phyloP scores from a whole-genome alignment of 2,797 vertebrate genomes.

The Anisognathus igniventris region DNA sequence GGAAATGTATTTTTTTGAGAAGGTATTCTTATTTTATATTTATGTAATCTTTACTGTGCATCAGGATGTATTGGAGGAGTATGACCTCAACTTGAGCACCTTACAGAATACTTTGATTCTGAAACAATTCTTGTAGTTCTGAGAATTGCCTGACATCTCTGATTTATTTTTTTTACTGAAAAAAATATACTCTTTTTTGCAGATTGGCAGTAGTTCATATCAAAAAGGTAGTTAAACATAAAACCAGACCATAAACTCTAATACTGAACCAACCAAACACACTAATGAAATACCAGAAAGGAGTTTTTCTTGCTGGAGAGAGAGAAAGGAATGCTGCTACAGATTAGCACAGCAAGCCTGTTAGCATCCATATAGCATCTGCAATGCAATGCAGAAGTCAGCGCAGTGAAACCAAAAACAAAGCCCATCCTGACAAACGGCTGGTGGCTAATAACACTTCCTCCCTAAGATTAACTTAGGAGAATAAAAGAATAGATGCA shows the following conservation, averaged over 20 bases:
- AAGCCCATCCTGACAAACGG: neutral
- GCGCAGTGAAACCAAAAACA: neutral
- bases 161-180: neutral
- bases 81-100: neutral
- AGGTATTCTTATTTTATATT: slow-evolving; percentile 12
- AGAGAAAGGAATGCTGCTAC: neutral
- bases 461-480: neutral
- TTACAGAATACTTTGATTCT: neutral
- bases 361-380: neutral
- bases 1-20: slow-evolving; percentile 16
- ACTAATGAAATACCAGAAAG: neutral
- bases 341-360: neutral
- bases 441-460: neutral
- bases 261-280: neutral
- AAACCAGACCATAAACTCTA: neutral
- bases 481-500: neutral
- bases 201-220: neutral
- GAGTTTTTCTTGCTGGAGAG: neutral
- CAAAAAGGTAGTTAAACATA: neutral
- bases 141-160: neutral
- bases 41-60: neutral
- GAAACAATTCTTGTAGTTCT: neutral
- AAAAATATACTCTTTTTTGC: neutral
- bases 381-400: neutral
- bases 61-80: neutral